These are phyloP conservation scores for Microctonus brassicae DNA, from an alignment of 2,888 invertebrate genomes.

Conservation along the genomic window DNA sequence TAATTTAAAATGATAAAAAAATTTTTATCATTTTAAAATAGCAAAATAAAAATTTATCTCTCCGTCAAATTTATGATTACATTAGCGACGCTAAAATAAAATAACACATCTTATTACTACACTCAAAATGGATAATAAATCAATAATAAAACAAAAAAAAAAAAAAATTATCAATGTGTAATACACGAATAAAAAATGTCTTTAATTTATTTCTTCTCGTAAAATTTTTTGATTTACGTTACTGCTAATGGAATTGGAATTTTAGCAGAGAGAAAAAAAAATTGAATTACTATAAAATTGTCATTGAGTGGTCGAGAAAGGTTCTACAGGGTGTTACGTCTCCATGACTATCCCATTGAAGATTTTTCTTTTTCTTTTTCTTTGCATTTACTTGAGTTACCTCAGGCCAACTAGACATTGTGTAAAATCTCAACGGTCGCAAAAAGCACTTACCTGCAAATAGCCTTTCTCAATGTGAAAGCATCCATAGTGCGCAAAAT, in stretches of 20 bases:
- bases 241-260: neutral
- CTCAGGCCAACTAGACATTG: constrained; percentile 6
- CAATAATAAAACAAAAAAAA: neutral
- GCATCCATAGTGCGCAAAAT: constrained; percentile 20
- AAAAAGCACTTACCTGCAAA: constrained; percentile 43
- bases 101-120: too few species aligned
- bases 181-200: neutral
- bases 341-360: neutral
- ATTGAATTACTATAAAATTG: neutral
- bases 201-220: neutral
- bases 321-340: neutral
- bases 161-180: neutral
- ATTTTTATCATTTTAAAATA: too few species aligned
- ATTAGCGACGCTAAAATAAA: too few species aligned
- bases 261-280: neutral
- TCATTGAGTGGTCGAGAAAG: neutral
- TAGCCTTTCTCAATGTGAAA: constrained; percentile 28
- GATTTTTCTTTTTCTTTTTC: neutral
- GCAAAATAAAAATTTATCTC: too few species aligned
- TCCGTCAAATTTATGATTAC: too few species aligned
- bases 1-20: too few species aligned
- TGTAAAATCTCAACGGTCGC: constrained; percentile 33
- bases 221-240: neutral
- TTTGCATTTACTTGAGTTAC: neutral
- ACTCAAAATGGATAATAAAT: too few species aligned